Evolutionary conservation across 2,797 vertebrate genomes (phyloP), one percentile per base, ranked within the genome.

Genomic region (Trachurus trachurus): DNA sequence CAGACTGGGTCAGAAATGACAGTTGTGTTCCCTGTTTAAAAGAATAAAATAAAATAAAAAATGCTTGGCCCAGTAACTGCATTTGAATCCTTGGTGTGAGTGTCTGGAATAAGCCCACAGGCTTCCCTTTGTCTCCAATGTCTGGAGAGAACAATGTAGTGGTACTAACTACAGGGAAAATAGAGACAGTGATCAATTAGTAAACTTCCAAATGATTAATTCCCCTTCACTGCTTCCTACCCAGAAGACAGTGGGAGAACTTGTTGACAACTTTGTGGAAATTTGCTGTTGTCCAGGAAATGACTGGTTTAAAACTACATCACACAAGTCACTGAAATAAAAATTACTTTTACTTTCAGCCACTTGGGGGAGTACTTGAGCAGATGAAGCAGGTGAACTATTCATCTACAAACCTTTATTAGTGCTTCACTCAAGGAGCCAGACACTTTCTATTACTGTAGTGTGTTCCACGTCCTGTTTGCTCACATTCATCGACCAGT

Each of bases 351-450:
- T n/a, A 62, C 2, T 12, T 83, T 66, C 45, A 42, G 2, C 53
- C 74, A 80, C 50, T 12, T 22, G 26, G 69, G 29, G 60, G 61
- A 60, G 73, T 47, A 52, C 37, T 60, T 60, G n/a, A 54, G 22
- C 53, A 29, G 6, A 56, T 47, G 61, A 60, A 17, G 29, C 9
- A 75, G 5, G 11, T 39, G 13, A n/a, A 68, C 39, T 5, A 5
- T 19, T 62, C 15, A 16, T 50, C 9, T n/a, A 17, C 16, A 31
- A 19, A 45, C 39, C 40, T 31, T 59, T 56, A 54, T 44, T 26
- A 26, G 26, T 26, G 26, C 11, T 42, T 40, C 47, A 58, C 6
- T 19, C 15, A 66, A 16, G 9, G 10, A 10, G 15, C 13, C 2
- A 31, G 7, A n/a, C 3, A 31, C 42, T 62, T 61, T 66, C 52